Conservation (phyloP, 2,888 invertebrate genomes). For the Ametastegia equiseti region DNA sequence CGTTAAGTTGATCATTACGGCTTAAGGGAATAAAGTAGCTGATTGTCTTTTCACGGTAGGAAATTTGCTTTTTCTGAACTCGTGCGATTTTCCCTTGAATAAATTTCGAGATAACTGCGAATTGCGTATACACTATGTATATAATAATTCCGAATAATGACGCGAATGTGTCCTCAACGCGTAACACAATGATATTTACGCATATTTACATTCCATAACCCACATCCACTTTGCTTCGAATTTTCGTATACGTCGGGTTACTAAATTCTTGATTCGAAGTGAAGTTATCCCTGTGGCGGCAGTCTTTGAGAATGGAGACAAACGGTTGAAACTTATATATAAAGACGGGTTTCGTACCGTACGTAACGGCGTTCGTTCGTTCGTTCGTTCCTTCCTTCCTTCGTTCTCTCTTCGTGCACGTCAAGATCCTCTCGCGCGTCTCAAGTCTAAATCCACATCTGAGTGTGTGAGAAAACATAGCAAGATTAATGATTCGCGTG, state of each 20-base stretch:
- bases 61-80: no score
- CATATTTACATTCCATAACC: not conserved
- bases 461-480: slow-evolving; percentile 75
- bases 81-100: no score
- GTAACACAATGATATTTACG: not conserved
- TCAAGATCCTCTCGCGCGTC: slow-evolving; percentile 69
- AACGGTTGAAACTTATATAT: slow-evolving; percentile 53
- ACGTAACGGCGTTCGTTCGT: not conserved
- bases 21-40: no score
- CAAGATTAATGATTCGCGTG: slow-evolving; percentile 75
- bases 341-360: slow-evolving; percentile 32
- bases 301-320: slow-evolving; percentile 59
- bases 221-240: not conserved
- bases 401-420: slow-evolving; percentile 51
- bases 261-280: slow-evolving; percentile 23
- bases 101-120: no score
- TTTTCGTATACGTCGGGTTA: not conserved
- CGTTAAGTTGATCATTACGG: no score
- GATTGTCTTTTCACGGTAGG: no score
- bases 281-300: slow-evolving; percentile 6
- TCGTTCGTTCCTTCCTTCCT: no score
- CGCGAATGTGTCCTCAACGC: no score
- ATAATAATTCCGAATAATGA: no score
- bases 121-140: no score
- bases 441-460: slow-evolving; percentile 75